phyloP scores from a whole-genome alignment of 1,140 invertebrate genomes.

The Zeugodacus cucurbitae region DNA sequence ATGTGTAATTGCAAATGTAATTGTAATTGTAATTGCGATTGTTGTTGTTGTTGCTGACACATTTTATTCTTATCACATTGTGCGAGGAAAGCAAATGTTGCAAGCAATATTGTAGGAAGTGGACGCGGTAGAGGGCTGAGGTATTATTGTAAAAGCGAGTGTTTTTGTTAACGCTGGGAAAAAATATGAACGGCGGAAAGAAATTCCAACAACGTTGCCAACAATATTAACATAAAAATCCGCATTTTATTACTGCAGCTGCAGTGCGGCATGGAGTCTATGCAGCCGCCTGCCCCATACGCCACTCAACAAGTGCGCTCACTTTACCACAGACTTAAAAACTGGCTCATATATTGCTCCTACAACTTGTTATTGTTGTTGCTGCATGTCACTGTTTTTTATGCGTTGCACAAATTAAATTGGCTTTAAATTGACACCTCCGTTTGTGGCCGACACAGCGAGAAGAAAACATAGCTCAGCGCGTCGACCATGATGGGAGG shows the following conservation, averaged over 20 bases:
- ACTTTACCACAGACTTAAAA: not conserved
- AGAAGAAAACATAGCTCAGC: not conserved
- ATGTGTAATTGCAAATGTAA: conserved; percentile 30
- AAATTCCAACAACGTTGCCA: not conserved
- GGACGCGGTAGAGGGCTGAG: no score
- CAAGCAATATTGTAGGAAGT: not conserved
- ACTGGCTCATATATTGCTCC: not conserved
- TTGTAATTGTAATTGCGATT: not conserved
- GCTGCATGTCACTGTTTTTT: not conserved
- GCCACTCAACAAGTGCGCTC: not conserved
- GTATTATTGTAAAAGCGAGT: no score
- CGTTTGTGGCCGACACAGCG: not conserved
- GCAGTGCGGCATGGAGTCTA: not conserved
- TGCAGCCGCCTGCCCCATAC: not conserved
- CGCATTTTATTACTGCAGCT: conserved; percentile 7
- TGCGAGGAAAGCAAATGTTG: not conserved
- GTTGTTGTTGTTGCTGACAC: not conserved
- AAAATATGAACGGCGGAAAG: not conserved
- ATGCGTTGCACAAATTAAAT: conserved; percentile 11
- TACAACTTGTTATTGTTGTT: not conserved
- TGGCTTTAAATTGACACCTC: conserved; percentile 39
- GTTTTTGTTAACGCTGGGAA: no score
- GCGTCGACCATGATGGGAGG: not conserved
- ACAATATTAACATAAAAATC: not conserved
- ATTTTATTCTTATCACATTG: conserved; percentile 28